Evolutionary conservation across 2,113 vertebrate species (phyloP).

Genomic region (Prietella phreatophila): DNA sequence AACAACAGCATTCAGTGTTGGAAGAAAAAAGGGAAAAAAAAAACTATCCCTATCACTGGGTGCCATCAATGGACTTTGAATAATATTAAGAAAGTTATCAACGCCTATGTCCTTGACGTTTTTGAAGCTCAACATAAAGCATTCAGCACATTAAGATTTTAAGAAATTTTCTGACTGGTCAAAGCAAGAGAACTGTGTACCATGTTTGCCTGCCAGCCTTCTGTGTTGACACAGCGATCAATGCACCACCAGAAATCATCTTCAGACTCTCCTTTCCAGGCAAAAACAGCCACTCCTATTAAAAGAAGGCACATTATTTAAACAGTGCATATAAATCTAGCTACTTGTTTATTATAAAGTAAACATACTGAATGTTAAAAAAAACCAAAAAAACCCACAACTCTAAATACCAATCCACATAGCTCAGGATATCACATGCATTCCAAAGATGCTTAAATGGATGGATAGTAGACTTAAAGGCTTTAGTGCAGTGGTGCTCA

Average conservation of each 20-base stretch:
- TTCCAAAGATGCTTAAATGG: slow-evolving; percentile 18
- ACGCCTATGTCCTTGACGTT: neutral
- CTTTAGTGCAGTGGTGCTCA: slow-evolving; percentile 3
- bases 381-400: too few species aligned
- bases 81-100: neutral
- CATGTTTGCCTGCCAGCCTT: slow-evolving; percentile 98
- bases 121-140: neutral
- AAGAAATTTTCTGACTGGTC: neutral
- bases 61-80: too few species aligned
- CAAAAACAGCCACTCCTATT: slow-evolving; percentile 92
- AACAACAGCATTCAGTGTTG: neutral
- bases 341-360: neutral
- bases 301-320: slow-evolving; percentile 46
- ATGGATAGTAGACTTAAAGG: neutral
- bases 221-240: slow-evolving; percentile 90
- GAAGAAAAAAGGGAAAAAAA: neutral
- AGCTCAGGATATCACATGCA: neutral
- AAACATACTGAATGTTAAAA: neutral
- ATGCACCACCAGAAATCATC: slow-evolving; percentile 99
- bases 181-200: slow-evolving; percentile 64
- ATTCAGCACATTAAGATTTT: neutral
- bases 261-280: slow-evolving; percentile 98
- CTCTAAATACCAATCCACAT: neutral
- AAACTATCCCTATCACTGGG: neutral
- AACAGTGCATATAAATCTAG: neutral